Conservation (phyloP, 2,113 vertebrate genomes). For the Lophura nycthemera region DNA sequence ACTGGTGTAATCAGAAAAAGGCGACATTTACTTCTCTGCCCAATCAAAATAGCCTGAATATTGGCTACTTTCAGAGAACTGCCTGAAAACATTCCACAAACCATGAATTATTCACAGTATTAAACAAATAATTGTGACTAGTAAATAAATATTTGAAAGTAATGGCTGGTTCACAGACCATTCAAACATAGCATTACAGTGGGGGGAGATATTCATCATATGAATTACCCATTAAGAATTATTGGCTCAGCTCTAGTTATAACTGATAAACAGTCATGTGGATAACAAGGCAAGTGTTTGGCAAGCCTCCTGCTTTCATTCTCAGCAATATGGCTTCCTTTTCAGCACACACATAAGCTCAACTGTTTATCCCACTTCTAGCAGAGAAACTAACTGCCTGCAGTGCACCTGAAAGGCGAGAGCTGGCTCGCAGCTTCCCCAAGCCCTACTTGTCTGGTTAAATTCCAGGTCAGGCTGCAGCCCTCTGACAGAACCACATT, state of each 20-base stretch:
- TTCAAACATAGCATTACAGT: conserved; percentile 26
- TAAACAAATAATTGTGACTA: conserved; percentile 74
- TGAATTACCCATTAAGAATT: conserved; percentile 72
- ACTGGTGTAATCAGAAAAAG: conserved; percentile 64
- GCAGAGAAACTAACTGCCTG: conserved; percentile 34
- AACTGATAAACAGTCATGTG: conserved; percentile 65
- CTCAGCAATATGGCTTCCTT: conserved; percentile 62
- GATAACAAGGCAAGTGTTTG: conserved; percentile 66
- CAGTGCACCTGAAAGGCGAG: conserved; percentile 55
- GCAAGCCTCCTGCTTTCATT: conserved; percentile 53
- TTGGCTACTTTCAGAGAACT: conserved; percentile 62
- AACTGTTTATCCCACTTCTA: conserved; percentile 20
- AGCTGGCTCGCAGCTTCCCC: background rate
- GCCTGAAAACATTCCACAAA: conserved; percentile 65
- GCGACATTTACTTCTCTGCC: conserved; percentile 51
- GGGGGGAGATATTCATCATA: conserved; percentile 66
- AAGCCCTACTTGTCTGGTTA: conserved; percentile 61
- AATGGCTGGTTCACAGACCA: conserved; percentile 56
- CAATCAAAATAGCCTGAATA: conserved; percentile 62
- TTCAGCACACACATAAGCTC: conserved; percentile 45
- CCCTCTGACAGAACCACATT: conserved; percentile 67
- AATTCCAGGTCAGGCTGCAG: conserved; percentile 67
- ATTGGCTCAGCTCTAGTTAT: conserved; percentile 56
- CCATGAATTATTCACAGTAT: conserved; percentile 67
- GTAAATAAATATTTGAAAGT: conserved; percentile 73